phyloP scores from a whole-genome alignment of 2,888 invertebrate species.

The Zonitis immaculata region DNA sequence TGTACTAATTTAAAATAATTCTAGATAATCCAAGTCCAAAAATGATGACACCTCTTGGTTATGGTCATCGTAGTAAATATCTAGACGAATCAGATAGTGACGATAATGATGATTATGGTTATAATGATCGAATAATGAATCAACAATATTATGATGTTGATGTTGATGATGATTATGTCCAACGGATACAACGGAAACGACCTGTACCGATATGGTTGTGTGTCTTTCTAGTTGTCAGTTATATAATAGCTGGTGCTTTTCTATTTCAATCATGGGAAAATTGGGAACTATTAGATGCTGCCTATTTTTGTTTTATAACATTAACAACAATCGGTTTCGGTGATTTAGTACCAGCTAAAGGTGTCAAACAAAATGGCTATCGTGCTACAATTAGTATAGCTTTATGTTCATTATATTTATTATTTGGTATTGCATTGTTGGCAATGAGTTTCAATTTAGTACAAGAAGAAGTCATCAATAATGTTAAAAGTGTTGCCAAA shows the following conservation, averaged over 20 bases:
- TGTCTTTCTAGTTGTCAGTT: constrained; percentile 78
- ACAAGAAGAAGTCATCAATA: constrained; percentile 87
- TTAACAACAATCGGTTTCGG: constrained; percentile 91
- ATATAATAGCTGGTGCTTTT: constrained; percentile 86
- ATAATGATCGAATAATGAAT: constrained; percentile 30
- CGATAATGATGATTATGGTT: constrained; percentile 48
- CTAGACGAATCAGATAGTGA: constrained; percentile 59
- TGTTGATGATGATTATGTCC: constrained; percentile 37
- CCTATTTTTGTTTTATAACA: constrained; percentile 94
- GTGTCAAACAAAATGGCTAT: constrained; percentile 42
- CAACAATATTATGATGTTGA: constrained; percentile 30
- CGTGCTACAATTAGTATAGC: constrained; percentile 64
- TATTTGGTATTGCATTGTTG: constrained; percentile 89
- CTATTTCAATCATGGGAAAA: constrained; percentile 90
- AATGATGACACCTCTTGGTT: constrained; percentile 66
- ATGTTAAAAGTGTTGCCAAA: constrained; percentile 80
- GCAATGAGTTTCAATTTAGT: constrained; percentile 97
- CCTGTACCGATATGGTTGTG: constrained; percentile 73
- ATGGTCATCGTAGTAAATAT: constrained; percentile 58
- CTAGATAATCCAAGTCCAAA: constrained; percentile 52
- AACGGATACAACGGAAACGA: constrained; percentile 33
- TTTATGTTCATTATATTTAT: constrained; percentile 83
- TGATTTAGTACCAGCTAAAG: constrained; percentile 84
- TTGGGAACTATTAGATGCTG: constrained; percentile 89
- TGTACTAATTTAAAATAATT: background rate